A percentile compares a stretch with the other conserved stretches of the same genome.
Conservation (phyloP, 2,113 vertebrate genomes). For the Climacteris rufus region DNA sequence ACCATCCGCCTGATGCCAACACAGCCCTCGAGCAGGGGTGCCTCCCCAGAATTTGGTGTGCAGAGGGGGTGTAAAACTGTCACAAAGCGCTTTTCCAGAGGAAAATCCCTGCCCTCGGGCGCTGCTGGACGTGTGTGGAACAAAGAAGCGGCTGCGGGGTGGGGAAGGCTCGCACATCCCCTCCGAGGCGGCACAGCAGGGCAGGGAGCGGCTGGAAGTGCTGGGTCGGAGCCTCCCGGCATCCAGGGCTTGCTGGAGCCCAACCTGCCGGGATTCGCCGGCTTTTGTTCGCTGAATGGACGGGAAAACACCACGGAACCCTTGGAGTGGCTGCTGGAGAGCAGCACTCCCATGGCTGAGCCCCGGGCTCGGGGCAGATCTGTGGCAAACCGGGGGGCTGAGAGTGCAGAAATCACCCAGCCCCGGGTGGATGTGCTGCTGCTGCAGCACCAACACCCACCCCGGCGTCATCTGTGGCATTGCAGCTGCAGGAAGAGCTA, state of each 20-base stretch:
- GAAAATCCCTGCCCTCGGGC: background rate
- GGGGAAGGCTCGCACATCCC: background rate
- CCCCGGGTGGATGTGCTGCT: fast-evolving
- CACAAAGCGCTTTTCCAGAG: background rate
- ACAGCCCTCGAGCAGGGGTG: background rate
- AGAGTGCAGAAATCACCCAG: fast-evolving
- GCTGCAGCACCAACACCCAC: fast-evolving
- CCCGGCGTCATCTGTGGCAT: fast-evolving
- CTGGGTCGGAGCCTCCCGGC: fast-evolving
- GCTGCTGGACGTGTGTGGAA: background rate
- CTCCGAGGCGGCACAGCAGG: no score
- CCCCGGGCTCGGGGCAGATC: background rate
- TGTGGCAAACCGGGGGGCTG: background rate
- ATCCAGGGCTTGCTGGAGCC: background rate
- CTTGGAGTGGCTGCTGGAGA: fast-evolving
- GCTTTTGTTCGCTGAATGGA: background rate
- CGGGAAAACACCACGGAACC: background rate
- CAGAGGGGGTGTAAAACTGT: fast-evolving
- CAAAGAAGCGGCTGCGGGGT: background rate
- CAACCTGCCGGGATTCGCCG: fast-evolving
- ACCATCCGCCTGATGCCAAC: fast-evolving
- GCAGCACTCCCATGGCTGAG: no score
- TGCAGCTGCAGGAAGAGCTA: fast-evolving
- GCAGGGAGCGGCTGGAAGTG: no score
- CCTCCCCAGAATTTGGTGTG: fast-evolving